phyloP scores from a whole-genome alignment of 2,888 invertebrate genomes.

The Scaptomyza tumidula region DNA sequence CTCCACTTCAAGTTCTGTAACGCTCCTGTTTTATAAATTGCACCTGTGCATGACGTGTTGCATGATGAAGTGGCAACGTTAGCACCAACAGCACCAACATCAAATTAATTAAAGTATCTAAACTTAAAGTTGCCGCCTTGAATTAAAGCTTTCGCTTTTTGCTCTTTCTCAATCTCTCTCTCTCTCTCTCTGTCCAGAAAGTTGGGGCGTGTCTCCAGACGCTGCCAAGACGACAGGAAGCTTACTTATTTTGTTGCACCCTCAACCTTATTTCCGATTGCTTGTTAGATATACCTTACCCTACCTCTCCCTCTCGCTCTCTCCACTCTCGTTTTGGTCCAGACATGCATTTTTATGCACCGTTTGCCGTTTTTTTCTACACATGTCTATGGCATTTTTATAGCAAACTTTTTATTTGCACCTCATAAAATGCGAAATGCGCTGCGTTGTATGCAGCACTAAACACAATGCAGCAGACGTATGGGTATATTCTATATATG shows the following conservation, averaged over 20 bases:
- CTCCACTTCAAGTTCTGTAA: conserved; percentile 23
- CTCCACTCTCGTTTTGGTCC: conserved; percentile 26
- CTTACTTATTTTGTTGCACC: conserved; percentile 26
- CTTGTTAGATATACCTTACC: conserved; percentile 55
- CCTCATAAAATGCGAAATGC: conserved; percentile 83
- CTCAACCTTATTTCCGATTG: conserved; percentile 58
- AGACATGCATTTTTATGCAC: conserved; percentile 76
- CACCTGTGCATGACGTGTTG: conserved; percentile 78
- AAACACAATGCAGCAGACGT: conserved; percentile 61
- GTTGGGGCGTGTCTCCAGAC: conserved; percentile 29
- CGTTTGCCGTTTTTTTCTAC: conserved; percentile 48
- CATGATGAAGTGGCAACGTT: conserved; percentile 59
- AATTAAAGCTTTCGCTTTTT: conserved; percentile 41
- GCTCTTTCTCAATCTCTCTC: background rate
- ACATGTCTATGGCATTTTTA: conserved; percentile 80
- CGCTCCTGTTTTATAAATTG: conserved; percentile 68
- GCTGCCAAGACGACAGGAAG: conserved; percentile 25
- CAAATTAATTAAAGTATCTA: conserved; percentile 72
- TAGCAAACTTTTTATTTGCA: conserved; percentile 83
- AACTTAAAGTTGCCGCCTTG: conserved; percentile 29
- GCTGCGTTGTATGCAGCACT: conserved; percentile 75
- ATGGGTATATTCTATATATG: conserved; percentile 1
- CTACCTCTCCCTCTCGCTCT: conserved; percentile 8
- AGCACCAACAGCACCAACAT: conserved; percentile 10
- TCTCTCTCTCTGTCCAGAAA: too few species aligned